A percentile compares a stretch with the other conserved stretches of the same genome.
phyloP scores from a whole-genome alignment of 2,113 vertebrate species.

The Patagioenas fasciata region DNA sequence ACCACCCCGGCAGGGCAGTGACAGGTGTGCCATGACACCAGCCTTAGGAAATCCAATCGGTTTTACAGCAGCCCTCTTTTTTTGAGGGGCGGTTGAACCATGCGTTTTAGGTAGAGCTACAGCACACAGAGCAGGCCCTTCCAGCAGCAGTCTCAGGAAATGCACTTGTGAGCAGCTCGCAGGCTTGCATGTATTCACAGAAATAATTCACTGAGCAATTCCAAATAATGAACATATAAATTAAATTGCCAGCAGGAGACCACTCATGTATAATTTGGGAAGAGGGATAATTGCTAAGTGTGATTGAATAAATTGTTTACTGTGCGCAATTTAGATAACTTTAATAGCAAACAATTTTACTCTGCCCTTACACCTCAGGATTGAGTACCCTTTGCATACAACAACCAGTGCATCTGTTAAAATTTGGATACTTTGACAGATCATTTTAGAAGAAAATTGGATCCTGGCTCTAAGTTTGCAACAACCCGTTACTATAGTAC shows the following conservation, averaged over 20 bases:
- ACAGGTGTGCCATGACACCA: accelerated
- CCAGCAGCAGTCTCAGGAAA: not conserved
- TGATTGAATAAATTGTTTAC: slow-evolving; percentile 15
- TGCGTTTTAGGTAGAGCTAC: not conserved
- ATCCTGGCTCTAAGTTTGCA: not conserved
- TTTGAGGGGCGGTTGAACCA: not conserved
- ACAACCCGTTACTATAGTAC: not conserved
- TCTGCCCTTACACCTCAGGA: not conserved
- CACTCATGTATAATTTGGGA: not conserved
- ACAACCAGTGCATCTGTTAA: not conserved
- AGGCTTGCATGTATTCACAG: not conserved
- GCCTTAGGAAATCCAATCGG: not conserved
- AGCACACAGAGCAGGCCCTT: not conserved
- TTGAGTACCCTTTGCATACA: accelerated
- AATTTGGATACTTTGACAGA: not conserved
- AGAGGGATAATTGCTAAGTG: not conserved
- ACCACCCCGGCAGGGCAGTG: not conserved
- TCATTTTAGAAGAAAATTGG: not conserved
- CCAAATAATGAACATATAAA: slow-evolving; percentile 3
- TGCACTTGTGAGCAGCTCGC: not conserved
- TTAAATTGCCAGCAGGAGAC: slow-evolving; percentile 21
- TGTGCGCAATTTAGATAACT: not conserved
- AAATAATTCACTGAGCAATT: not conserved
- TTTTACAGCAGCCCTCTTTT: not conserved
- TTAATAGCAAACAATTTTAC: not conserved